A percentile compares a stretch with the other conserved stretches of the same genome.
phyloP scores from a whole-genome alignment of 2,797 vertebrate species.

The Podarcis lilfordi region DNA sequence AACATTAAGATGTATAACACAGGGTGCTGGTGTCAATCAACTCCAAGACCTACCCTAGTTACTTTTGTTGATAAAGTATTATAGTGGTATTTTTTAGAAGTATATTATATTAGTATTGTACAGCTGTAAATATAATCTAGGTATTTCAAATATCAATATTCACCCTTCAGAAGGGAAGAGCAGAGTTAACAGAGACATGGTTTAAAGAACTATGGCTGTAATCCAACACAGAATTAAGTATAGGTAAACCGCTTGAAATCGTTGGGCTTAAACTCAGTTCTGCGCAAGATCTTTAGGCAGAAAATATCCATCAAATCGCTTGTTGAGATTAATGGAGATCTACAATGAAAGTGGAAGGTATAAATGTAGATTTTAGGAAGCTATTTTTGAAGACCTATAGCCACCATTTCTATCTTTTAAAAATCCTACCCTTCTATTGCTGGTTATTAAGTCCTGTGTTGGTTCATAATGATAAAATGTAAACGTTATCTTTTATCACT shows the following conservation, averaged over 20 bases:
- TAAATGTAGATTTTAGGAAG: conserved; percentile 37
- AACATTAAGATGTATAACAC: background rate
- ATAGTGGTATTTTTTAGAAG: conserved; percentile 51
- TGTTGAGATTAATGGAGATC: background rate
- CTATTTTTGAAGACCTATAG: conserved; percentile 39
- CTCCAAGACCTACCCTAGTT: conserved; percentile 15
- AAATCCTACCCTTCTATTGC: conserved; percentile 29
- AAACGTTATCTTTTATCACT: conserved; percentile 7
- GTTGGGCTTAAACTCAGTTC: background rate
- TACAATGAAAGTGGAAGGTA: conserved; percentile 12
- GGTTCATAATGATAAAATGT: conserved; percentile 28
- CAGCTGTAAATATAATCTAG: conserved; percentile 74
- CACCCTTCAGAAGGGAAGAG: conserved; percentile 73
- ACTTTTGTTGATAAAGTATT: conserved; percentile 25
- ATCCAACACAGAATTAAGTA: background rate
- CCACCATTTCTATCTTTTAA: conserved; percentile 34
- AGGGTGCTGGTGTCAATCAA: background rate
- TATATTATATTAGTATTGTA: conserved; percentile 51
- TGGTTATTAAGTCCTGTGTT: conserved; percentile 40
- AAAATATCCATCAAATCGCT: conserved; percentile 18
- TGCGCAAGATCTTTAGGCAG: conserved; percentile 9
- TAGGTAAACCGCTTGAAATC: background rate
- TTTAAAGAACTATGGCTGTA: conserved; percentile 12
- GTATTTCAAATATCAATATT: conserved; percentile 70
- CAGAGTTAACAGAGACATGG: background rate